Evolutionary conservation across 1,140 invertebrate genomes (phyloP), one percentile per base, ranked within the genome.

Genomic region (Scaptomyza montana): DNA sequence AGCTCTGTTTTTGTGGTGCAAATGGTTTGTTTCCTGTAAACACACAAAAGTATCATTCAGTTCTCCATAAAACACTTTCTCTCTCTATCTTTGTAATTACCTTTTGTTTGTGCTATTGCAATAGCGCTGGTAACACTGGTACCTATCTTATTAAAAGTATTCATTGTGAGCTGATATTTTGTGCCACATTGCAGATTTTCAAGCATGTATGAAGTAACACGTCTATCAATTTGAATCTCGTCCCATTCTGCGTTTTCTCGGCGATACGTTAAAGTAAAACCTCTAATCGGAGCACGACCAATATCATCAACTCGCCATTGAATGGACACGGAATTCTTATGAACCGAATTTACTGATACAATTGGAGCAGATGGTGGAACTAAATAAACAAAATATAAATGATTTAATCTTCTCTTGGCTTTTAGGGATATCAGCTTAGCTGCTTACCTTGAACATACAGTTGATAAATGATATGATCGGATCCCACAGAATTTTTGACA

Each of bases 71-170:
- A 21, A 21, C 21, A 3, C 21, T 25, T 4, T 25, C 3, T 25
- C 3, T 28, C 25, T 13, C 5, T 8, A 5, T 7, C 4, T 8
- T 1, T 2, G 6, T 9, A 51, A 1, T 13, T 57, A 86, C 79
- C 90, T 91, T 94, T 94, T 6, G 95, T 96, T 64, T 93, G 93
- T 0, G 93, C 93, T 28, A 92, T 93, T 45, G 94, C 92, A 28
- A 94, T 91, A 2, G 93, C 74, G 81, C 95, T 96, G 0, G 95
- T 93, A 1, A 94, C 93, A 66, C 95, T 96, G 59, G 92, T 94
- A 2, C 96, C 96, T 19, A 96, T 94, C 92, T 94, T 95, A 77
- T 96, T 96, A 79, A 94, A 94, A 0, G 95, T 94, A 0, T 93
- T 94, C 64, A 96, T 91, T 56, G 94, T 95, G 7, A 96, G 92